These are phyloP conservation scores for Bicyclus anynana DNA, from an alignment of 1,140 invertebrate species.

Conservation along the genomic window DNA sequence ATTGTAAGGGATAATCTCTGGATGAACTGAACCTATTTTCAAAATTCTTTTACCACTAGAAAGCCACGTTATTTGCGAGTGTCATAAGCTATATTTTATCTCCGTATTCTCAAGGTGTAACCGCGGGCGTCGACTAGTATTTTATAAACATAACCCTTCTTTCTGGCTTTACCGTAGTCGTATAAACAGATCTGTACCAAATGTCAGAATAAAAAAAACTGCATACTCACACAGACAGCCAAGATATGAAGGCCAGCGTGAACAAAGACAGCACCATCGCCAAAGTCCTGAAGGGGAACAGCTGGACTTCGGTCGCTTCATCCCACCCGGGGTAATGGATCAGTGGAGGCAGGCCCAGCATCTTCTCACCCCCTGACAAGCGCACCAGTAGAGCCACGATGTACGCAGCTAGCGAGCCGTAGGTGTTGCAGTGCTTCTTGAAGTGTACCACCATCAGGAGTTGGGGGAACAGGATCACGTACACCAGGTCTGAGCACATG, in stretches of 20 bases:
- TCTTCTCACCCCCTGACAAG: constrained; percentile 89
- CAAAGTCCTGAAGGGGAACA: constrained; percentile 94
- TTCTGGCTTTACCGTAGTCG: too few species aligned
- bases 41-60: too few species aligned
- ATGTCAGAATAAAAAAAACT: too few species aligned
- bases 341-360: constrained; percentile 88
- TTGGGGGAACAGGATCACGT: constrained; percentile 98
- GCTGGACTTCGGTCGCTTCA: constrained; percentile 82
- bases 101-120: too few species aligned
- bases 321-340: constrained; percentile 94
- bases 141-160: too few species aligned
- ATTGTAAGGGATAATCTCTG: too few species aligned
- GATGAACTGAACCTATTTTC: too few species aligned
- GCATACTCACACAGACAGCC: constrained; percentile 83
- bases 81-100: too few species aligned
- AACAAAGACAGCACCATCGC: constrained; percentile 90
- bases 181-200: too few species aligned
- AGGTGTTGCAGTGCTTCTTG: constrained; percentile 95
- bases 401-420: constrained; percentile 95
- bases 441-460: constrained; percentile 98
- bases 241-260: constrained; percentile 87
- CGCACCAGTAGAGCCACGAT: constrained; percentile 92
- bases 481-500: constrained; percentile 98
- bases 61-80: too few species aligned
- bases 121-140: too few species aligned